These are phyloP conservation scores for Octodon degus DNA, from an alignment of 2,113 vertebrate genomes.

Conservation along the genomic window DNA sequence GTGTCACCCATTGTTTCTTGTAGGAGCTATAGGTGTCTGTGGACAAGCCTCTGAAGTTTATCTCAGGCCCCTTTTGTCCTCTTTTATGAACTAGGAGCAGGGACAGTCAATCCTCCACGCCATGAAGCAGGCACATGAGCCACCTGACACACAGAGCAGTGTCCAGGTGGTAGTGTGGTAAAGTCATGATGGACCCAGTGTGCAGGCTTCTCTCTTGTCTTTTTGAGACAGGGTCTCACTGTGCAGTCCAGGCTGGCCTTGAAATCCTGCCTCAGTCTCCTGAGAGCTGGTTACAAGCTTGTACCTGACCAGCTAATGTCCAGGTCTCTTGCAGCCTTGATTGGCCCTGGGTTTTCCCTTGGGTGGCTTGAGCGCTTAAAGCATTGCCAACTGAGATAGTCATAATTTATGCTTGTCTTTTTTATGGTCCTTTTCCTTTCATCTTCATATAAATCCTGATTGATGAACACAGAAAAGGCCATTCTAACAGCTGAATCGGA, in stretches of 20 bases:
- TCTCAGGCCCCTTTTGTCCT: not conserved
- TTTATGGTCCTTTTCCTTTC: not conserved
- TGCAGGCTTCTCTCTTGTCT: not conserved
- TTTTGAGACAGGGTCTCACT: no score
- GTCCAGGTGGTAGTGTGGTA: not conserved
- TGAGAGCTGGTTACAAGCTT: no score
- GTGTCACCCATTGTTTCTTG: not conserved
- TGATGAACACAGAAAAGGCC: not conserved
- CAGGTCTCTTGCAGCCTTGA: not conserved
- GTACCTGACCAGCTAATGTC: not conserved
- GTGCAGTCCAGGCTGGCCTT: no score
- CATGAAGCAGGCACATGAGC: not conserved
- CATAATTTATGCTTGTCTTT: not conserved
- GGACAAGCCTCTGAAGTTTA: not conserved
- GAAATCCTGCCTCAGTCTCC: no score
- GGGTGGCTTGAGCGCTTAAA: not conserved
- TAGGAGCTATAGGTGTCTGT: not conserved
- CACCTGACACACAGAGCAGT: not conserved
- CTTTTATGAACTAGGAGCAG: not conserved
- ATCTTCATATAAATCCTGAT: not conserved
- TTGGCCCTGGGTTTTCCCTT: not conserved
- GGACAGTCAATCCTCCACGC: not conserved
- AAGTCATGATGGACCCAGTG: not conserved
- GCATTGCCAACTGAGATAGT: not conserved
- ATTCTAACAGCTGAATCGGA: not conserved